Conservation (phyloP, 2,113 vertebrate genomes). For the Archilochus colubris region DNA sequence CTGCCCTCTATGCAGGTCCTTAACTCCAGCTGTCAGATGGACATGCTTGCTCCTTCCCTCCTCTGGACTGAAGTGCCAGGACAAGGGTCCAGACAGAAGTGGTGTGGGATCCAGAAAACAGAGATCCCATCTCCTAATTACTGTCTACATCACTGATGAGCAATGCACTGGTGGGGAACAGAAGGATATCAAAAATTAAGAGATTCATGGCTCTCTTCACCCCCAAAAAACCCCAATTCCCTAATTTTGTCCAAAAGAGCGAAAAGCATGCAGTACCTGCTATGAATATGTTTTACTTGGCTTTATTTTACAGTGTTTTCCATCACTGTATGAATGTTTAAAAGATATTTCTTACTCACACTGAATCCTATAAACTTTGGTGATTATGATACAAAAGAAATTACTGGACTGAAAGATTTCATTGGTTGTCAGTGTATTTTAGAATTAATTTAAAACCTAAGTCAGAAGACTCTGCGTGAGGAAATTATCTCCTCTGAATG, state of each 20-base stretch:
- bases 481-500: neutral
- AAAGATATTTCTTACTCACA: neutral
- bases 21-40: neutral
- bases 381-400: neutral
- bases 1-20: neutral
- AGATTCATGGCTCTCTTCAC: neutral
- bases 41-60: neutral
- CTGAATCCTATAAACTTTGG: neutral
- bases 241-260: neutral
- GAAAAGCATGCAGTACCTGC: accelerated
- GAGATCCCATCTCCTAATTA: accelerated
- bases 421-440: neutral
- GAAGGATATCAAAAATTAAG: neutral
- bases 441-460: neutral
- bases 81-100: neutral
- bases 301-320: neutral
- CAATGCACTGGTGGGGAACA: accelerated
- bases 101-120: neutral
- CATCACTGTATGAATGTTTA: neutral
- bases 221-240: neutral
- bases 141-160: neutral
- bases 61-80: neutral
- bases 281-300: neutral
- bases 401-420: neutral
- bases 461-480: neutral